These are phyloP conservation scores for Sinohyriopsis cumingii DNA, from an alignment of 2,888 invertebrate species.

Conservation along the genomic window DNA sequence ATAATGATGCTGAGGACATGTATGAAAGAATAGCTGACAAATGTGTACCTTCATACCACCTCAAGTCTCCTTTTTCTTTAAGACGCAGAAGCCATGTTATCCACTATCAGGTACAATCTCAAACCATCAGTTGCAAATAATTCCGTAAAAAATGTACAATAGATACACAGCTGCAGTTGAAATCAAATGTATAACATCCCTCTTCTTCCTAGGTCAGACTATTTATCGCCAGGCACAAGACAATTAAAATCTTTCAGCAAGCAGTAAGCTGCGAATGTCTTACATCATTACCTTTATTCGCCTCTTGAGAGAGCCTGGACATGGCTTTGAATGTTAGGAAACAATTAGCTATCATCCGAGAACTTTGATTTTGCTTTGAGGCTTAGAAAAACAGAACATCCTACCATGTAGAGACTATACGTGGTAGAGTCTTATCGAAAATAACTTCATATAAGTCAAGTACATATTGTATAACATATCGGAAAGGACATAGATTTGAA, in stretches of 20 bases:
- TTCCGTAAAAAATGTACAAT: constrained; percentile 12
- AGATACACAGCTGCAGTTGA: constrained; percentile 10
- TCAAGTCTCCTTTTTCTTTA: constrained; percentile 22
- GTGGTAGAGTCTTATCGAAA: too few relatives aligned
- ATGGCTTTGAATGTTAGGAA: too few relatives aligned
- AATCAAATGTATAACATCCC: constrained; percentile 7
- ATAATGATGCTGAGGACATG: constrained; percentile 1
- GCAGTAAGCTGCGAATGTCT: too few relatives aligned
- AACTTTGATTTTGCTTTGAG: constrained; percentile 1
- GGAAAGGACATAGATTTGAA: too few relatives aligned
- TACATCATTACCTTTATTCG: too few relatives aligned
- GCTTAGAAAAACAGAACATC: too few relatives aligned
- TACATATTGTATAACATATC: too few relatives aligned
- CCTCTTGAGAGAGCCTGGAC: too few relatives aligned
- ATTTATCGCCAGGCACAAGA: constrained; percentile 1
- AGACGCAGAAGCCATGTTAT: constrained; percentile 8
- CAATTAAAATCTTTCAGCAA: too few relatives aligned
- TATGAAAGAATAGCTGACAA: constrained; percentile 18
- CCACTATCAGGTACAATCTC: background rate
- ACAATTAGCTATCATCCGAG: constrained; percentile 10
- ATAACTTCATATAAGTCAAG: too few relatives aligned
- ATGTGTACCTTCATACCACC: constrained; percentile 20
- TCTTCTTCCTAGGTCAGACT: constrained; percentile 12
- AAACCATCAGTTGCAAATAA: constrained; percentile 1
- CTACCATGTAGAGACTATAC: too few relatives aligned